Percentiles rank a stretch among this genome's conserved stretches.
phyloP scores from a whole-genome alignment of 2,888 invertebrate genomes.

The Apodemia mormo region DNA sequence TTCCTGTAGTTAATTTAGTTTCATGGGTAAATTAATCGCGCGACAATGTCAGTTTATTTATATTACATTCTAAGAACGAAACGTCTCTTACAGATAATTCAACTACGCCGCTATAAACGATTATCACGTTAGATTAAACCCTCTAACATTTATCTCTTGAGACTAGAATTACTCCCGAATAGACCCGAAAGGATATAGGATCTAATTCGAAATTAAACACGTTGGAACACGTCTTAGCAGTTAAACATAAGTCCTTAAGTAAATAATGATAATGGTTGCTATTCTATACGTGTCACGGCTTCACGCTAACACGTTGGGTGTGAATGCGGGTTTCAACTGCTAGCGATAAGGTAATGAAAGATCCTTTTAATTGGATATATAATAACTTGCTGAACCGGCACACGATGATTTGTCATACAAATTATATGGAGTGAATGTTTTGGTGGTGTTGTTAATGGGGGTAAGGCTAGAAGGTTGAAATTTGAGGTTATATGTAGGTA shows the following conservation, averaged over 20 bases:
- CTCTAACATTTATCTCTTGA: constrained; percentile 34
- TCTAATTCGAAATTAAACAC: constrained; percentile 40
- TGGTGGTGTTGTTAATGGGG: no score
- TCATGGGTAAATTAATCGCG: no score
- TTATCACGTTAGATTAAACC: not conserved
- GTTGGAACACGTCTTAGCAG: constrained; percentile 39
- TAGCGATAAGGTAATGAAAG: not conserved
- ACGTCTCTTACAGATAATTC: not conserved
- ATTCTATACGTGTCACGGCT: constrained; percentile 41
- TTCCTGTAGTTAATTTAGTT: no score
- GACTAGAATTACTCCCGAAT: constrained; percentile 27
- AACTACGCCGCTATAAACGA: not conserved
- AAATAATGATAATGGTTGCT: constrained; percentile 45
- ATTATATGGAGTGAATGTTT: no score
- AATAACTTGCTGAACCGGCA: no score
- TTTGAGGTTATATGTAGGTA: no score
- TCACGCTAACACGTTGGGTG: constrained; percentile 40
- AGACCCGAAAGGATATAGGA: constrained; percentile 33
- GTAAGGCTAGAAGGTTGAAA: no score
- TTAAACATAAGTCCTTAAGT: constrained; percentile 45
- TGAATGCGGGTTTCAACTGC: constrained; percentile 39
- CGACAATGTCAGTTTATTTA: not conserved
- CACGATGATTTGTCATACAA: no score
- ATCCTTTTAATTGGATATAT: no score
- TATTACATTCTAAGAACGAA: not conserved